phyloP scores from a whole-genome alignment of 2,113 vertebrate genomes.

The Condylura cristata region DNA sequence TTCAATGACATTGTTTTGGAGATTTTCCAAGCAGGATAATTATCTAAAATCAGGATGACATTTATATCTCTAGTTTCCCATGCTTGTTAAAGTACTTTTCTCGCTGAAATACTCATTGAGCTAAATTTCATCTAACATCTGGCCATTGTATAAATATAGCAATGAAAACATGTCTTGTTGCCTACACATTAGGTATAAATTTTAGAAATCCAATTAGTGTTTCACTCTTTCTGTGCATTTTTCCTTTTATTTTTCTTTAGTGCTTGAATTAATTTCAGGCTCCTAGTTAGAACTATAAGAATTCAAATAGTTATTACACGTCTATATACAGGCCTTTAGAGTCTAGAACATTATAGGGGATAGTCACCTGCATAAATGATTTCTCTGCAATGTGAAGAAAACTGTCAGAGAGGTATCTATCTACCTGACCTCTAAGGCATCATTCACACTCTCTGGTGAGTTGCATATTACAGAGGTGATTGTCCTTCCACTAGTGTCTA shows the following conservation, averaged over 20 bases:
- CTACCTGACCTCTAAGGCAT: neutral
- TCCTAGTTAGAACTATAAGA: constrained; percentile 1
- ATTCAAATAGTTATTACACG: constrained; percentile 55
- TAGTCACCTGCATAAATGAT: neutral
- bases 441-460: neutral
- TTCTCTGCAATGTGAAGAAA: neutral
- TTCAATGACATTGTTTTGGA: constrained; percentile 61
- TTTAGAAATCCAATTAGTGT: constrained; percentile 74
- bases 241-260: constrained; percentile 49
- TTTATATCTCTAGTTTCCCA: constrained; percentile 54
- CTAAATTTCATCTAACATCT: constrained; percentile 77
- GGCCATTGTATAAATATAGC: constrained; percentile 70
- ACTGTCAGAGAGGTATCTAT: neutral
- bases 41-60: constrained; percentile 62
- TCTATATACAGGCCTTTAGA: neutral
- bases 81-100: constrained; percentile 68
- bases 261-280: constrained; percentile 22
- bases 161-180: constrained; percentile 78
- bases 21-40: constrained; percentile 56
- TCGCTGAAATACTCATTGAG: constrained; percentile 62
- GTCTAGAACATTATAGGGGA: neutral
- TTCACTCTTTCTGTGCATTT: constrained; percentile 53
- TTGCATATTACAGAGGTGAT: neutral
- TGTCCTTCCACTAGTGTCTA: neutral
- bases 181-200: constrained; percentile 66